phyloP scores from a whole-genome alignment of 2,113 vertebrate species.

The Muscicapa adusta region DNA sequence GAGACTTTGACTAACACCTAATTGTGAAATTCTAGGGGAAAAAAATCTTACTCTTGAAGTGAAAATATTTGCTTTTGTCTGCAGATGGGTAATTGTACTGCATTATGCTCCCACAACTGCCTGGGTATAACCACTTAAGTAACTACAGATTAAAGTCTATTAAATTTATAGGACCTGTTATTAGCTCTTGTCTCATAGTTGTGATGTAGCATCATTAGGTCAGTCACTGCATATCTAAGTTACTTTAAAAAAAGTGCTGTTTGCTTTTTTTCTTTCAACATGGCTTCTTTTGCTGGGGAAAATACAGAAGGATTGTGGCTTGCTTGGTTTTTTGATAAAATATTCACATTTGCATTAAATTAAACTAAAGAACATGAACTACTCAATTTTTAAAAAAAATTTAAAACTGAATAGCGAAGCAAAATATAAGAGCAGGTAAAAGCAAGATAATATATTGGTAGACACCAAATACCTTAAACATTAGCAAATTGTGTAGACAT shows the following conservation, averaged over 20 bases:
- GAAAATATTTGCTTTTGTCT: not conserved
- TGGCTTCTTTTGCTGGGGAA: not conserved
- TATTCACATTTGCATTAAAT: not conserved
- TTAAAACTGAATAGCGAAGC: not conserved
- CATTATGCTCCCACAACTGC: not conserved
- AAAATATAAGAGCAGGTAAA: not conserved
- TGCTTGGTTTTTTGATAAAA: not conserved
- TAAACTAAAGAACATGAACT: not conserved
- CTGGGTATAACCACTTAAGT: not conserved
- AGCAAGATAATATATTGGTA: not conserved
- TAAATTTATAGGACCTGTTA: not conserved
- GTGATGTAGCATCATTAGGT: not conserved
- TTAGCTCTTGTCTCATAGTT: not conserved
- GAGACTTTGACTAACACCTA: accelerated
- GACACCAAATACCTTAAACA: not conserved
- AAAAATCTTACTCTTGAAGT: not conserved
- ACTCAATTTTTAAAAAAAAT: accelerated
- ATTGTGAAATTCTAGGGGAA: not conserved
- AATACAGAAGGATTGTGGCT: not conserved
- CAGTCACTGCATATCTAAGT: not conserved
- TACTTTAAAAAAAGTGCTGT: not conserved
- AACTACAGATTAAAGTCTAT: not conserved
- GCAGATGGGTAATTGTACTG: not conserved
- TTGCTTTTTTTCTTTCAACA: not conserved
- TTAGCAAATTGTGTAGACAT: not conserved